Evolutionary conservation across 2,797 vertebrate species (phyloP).

Genomic region (Lutjanus argentimaculatus): DNA sequence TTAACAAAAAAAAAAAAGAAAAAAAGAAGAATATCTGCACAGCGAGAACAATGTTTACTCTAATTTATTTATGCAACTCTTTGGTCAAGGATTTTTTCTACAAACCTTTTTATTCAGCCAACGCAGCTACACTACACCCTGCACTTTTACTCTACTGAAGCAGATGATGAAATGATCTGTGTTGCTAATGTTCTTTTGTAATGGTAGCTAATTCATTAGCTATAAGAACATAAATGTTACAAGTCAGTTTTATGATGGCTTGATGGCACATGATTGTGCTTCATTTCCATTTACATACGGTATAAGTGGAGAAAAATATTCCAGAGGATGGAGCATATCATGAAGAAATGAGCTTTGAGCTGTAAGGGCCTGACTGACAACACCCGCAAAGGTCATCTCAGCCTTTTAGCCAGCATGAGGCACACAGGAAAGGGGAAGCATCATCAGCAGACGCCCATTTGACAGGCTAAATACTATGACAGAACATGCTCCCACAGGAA

Average conservation of each 20-base stretch:
- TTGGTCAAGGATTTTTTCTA: slow-evolving; percentile 24
- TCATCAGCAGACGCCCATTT: slow-evolving; percentile 63
- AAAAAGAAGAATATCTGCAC: neutral
- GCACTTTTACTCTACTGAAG: neutral
- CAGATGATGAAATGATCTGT: too few species aligned
- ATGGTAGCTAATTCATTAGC: neutral
- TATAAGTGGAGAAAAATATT: neutral
- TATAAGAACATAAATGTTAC: neutral
- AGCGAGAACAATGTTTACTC: neutral
- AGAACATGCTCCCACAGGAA: slow-evolving; percentile 63
- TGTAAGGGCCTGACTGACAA: slow-evolving; percentile 55
- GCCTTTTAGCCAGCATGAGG: slow-evolving; percentile 67
- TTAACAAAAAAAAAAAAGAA: neutral
- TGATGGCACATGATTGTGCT: neutral
- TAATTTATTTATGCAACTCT: slow-evolving; percentile 6
- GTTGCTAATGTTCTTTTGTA: neutral
- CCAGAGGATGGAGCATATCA: slow-evolving; percentile 11
- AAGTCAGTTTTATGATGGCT: neutral
- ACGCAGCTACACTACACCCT: neutral
- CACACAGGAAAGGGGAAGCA: slow-evolving; percentile 53
- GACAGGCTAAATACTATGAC: slow-evolving; percentile 70
- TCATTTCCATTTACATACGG: slow-evolving; percentile 14
- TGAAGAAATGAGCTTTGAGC: slow-evolving; percentile 40
- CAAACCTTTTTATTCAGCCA: slow-evolving; percentile 4
- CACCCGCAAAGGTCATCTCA: slow-evolving; percentile 73